Percentiles rank a stretch among this genome's conserved stretches.
These are phyloP conservation scores for Gasterosteus aculeatus DNA, from an alignment of 2,113 vertebrate species.

Conservation along the genomic window DNA sequence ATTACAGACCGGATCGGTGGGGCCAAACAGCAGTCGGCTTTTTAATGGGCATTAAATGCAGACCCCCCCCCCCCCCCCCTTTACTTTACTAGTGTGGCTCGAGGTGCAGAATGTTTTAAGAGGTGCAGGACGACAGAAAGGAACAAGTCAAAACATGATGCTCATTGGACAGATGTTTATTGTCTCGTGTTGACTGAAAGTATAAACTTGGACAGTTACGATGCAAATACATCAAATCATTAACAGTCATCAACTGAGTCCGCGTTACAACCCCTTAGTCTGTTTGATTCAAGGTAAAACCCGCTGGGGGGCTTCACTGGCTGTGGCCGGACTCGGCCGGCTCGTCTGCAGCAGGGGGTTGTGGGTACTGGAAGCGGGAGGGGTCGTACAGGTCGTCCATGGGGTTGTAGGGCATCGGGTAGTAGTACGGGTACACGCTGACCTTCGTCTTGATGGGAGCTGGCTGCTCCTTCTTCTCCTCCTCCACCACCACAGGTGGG, in stretches of 20 bases:
- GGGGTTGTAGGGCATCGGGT: conserved; percentile 69
- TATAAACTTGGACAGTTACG: not conserved
- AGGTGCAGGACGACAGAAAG: conserved; percentile 3
- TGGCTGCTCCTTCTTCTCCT: conserved; percentile 61
- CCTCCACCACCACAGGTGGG: conserved; percentile 9
- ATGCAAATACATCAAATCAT: conserved; percentile 14
- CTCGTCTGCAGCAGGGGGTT: conserved; percentile 63
- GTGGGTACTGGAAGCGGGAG: conserved; percentile 73
- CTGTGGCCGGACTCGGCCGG: conserved; percentile 46
- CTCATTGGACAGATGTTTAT: conserved; percentile 45
- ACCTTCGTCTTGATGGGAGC: conserved; percentile 68
- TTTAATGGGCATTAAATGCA: conserved; percentile 68
- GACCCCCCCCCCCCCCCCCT: not conserved
- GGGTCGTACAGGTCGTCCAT: conserved; percentile 78
- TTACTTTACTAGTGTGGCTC: conserved; percentile 34
- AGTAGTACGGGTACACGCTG: conserved; percentile 56
- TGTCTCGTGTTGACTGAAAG: conserved; percentile 17
- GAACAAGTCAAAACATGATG: not conserved
- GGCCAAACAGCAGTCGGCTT: conserved; percentile 56
- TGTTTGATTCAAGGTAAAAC: conserved; percentile 11
- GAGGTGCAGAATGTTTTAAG: not conserved
- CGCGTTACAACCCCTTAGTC: conserved; percentile 18
- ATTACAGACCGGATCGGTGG: not conserved
- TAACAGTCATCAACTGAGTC: not conserved
- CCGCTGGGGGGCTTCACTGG: conserved; percentile 34